phyloP scores from a whole-genome alignment of 2,113 vertebrate species.

The Epinephelus moara region DNA sequence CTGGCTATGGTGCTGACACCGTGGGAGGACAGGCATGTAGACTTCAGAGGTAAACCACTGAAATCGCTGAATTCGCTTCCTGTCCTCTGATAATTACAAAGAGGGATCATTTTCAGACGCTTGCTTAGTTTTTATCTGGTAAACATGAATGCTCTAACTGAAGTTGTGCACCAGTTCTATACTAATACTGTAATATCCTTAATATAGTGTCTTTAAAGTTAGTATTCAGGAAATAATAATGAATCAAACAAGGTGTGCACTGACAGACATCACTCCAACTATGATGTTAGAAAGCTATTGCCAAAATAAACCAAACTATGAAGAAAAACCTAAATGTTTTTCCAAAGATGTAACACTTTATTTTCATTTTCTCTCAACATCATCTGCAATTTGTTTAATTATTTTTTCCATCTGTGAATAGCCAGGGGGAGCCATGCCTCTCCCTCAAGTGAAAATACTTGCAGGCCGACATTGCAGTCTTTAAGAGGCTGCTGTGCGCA shows the following conservation, averaged over 20 bases:
- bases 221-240: neutral
- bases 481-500: too few relatives aligned
- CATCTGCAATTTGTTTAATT: too few relatives aligned
- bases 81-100: neutral
- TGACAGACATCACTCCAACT: neutral
- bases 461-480: too few relatives aligned
- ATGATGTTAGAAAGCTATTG: neutral
- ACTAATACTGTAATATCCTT: neutral
- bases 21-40: slow-evolving; percentile 76
- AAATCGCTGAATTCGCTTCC: neutral
- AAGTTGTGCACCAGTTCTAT: slow-evolving; percentile 1
- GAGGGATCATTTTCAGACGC: neutral
- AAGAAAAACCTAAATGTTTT: neutral
- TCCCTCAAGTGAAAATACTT: too few relatives aligned
- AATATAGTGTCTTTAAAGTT: neutral
- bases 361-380: neutral
- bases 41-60: slow-evolving; percentile 78
- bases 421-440: too few relatives aligned
- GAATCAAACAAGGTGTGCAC: neutral
- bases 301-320: neutral
- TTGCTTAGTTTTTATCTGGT: neutral
- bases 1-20: slow-evolving; percentile 84
- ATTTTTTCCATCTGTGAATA: neutral
- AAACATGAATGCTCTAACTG: neutral
- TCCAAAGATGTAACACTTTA: neutral